These are phyloP conservation scores for Clarias platycephalus DNA, from an alignment of 2,797 vertebrate species.

Conservation along the genomic window DNA sequence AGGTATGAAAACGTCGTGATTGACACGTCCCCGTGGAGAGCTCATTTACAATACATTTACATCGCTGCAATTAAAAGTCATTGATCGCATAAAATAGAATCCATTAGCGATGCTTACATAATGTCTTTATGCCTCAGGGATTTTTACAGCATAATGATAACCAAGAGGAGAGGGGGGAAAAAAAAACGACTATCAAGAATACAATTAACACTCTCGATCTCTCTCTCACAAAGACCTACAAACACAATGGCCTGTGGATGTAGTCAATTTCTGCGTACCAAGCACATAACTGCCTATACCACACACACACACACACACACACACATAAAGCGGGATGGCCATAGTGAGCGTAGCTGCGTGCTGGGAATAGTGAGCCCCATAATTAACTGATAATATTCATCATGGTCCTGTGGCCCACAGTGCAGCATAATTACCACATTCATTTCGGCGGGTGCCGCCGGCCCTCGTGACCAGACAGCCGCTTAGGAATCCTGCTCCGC, in stretches of 20 bases:
- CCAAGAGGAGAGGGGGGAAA: neutral
- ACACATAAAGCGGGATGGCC: constrained; percentile 29
- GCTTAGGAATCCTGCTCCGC: constrained; percentile 42
- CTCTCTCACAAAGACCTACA: constrained; percentile 13
- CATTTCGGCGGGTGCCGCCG: constrained; percentile 51
- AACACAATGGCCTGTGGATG: constrained; percentile 11
- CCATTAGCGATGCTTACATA: constrained; percentile 43
- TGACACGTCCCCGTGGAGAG: constrained; percentile 26
- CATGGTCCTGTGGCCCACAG: constrained; percentile 56
- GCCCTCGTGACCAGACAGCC: constrained; percentile 56
- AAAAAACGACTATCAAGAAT: constrained; percentile 33
- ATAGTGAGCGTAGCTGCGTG: constrained; percentile 40
- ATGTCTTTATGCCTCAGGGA: constrained; percentile 29
- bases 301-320: constrained; percentile 32
- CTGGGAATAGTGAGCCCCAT: constrained; percentile 57
- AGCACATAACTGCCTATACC: constrained; percentile 6
- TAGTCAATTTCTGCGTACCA: constrained; percentile 5
- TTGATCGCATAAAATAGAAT: constrained; percentile 36
- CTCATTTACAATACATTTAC: constrained; percentile 32
- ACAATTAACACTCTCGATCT: constrained; percentile 12
- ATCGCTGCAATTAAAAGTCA: constrained; percentile 38
- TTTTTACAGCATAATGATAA: constrained; percentile 36
- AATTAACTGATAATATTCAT: constrained; percentile 63
- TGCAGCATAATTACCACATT: constrained; percentile 58
- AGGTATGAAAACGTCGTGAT: constrained; percentile 1